Evolutionary conservation across 30 jellyfish, hydroid and myxozoan species (phyloP).

Genomic region (Hydractinia symbiolongicarpus): DNA sequence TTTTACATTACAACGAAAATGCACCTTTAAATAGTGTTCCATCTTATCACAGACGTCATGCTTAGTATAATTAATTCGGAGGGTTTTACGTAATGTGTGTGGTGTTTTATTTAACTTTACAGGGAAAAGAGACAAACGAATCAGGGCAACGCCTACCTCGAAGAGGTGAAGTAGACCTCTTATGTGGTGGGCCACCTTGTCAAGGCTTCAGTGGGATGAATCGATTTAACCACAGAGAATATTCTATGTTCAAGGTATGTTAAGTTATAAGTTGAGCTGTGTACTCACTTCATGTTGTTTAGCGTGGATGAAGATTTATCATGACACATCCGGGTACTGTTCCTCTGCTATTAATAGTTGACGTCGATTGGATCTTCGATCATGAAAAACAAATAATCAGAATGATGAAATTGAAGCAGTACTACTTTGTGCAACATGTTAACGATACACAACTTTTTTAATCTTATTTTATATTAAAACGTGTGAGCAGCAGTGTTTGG

Average conservation of each 20-base stretch:
- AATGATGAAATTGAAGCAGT: no score
- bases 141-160: constrained; percentile 82
- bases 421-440: no score
- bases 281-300: background rate
- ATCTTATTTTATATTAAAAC: no score
- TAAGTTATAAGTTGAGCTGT: background rate
- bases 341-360: background rate
- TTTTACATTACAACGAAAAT: no score
- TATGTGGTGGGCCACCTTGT: constrained; percentile 98
- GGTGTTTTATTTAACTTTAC: background rate
- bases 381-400: no score
- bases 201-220: constrained; percentile 99
- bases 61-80: no score
- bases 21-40: no score
- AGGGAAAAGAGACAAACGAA: constrained; percentile 70
- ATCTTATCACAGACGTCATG: no score
- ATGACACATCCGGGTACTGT: background rate
- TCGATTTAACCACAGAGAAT: constrained; percentile 85
- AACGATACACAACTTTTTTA: no score
- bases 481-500: no score
- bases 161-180: constrained; percentile 80
- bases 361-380: no score
- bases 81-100: no score
- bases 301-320: background rate
- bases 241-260: constrained; percentile 78